A percentile compares a stretch with the other conserved stretches of the same genome.
Conservation (phyloP, 2,113 vertebrate genomes). For the Zosterops lateralis region DNA sequence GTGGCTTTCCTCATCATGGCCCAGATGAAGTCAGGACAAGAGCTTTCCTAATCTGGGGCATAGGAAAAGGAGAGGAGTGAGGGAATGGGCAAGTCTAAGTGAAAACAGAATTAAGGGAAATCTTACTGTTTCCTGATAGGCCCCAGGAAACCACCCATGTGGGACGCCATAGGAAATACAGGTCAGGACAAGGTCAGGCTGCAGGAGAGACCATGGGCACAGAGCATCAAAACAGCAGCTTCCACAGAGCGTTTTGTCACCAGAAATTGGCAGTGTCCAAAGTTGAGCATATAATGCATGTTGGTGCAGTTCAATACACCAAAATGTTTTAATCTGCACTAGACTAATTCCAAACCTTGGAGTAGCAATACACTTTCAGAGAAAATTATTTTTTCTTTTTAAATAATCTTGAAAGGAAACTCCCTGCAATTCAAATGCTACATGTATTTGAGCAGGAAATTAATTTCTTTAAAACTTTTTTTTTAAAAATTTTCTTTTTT, state of each 20-base stretch:
- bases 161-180: background rate
- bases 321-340: background rate
- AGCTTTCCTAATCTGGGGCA: background rate
- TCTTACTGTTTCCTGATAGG: background rate
- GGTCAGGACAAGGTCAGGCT: background rate
- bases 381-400: background rate
- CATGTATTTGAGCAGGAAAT: background rate
- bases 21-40: background rate
- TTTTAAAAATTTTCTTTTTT: background rate
- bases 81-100: background rate
- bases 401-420: background rate
- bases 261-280: background rate
- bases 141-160: background rate
- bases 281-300: background rate
- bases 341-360: background rate
- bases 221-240: background rate
- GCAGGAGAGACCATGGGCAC: background rate
- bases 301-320: background rate
- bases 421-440: background rate
- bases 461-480: background rate
- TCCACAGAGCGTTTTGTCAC: background rate
- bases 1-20: background rate
- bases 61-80: background rate
- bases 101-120: background rate
- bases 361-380: background rate